phyloP scores from a whole-genome alignment of 2,888 invertebrate species.

The Habrosyne pyritoides region DNA sequence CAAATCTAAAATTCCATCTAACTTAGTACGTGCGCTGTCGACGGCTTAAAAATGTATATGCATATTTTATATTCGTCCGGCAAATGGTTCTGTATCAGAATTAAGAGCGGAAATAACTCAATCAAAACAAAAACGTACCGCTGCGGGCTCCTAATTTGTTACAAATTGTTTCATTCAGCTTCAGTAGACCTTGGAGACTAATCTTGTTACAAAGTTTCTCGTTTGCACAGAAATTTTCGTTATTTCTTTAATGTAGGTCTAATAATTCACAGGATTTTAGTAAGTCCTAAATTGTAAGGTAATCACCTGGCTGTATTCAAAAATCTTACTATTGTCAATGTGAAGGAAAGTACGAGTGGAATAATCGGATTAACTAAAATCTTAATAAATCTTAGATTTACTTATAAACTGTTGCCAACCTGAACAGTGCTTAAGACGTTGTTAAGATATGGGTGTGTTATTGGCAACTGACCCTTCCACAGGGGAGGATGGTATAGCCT shows the following conservation, averaged over 20 bases:
- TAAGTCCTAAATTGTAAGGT: neutral
- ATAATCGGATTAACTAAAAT: neutral
- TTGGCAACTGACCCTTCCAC: too few relatives aligned
- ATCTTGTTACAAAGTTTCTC: constrained; percentile 46
- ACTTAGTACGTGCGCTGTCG: constrained; percentile 4
- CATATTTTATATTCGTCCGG: neutral
- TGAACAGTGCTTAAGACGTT: too few relatives aligned
- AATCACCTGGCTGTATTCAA: neutral
- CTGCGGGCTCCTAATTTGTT: constrained; percentile 43
- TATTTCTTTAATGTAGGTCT: constrained; percentile 6
- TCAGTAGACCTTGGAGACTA: constrained; percentile 40
- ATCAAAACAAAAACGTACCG: constrained; percentile 36
- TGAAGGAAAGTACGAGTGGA: neutral
- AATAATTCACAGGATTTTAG: neutral
- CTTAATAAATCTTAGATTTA: neutral
- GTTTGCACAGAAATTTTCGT: constrained; percentile 8
- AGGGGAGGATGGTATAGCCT: too few relatives aligned
- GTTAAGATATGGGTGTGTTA: too few relatives aligned
- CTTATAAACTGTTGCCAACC: too few relatives aligned
- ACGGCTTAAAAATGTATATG: constrained; percentile 3
- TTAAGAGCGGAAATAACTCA: constrained; percentile 30
- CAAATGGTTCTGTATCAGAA: constrained; percentile 9
- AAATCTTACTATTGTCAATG: neutral
- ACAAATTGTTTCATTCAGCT: constrained; percentile 48
- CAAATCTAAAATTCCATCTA: constrained; percentile 8